A percentile compares a stretch with the other conserved stretches of the same genome.
phyloP scores from a whole-genome alignment of 2,888 invertebrate genomes.

The Phasia obesa region DNA sequence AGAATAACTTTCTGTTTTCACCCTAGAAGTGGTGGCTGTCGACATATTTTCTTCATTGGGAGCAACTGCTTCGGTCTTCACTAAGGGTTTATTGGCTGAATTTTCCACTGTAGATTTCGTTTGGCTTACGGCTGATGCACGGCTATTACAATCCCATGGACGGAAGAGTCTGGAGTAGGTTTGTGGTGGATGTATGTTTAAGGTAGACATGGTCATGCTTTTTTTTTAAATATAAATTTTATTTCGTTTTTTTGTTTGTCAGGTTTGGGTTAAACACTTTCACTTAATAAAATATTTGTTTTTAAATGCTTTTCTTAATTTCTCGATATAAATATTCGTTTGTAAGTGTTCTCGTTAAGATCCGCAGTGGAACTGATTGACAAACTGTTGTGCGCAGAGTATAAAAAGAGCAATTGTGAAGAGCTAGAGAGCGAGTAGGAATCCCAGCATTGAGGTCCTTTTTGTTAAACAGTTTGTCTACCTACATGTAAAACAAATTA shows the following conservation, averaged over 20 bases:
- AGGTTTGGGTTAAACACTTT: constrained; percentile 59
- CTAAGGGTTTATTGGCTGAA: background rate
- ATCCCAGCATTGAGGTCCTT: constrained; percentile 66
- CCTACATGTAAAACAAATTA: constrained; percentile 61
- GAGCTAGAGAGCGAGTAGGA: constrained; percentile 18
- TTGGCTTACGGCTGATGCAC: constrained; percentile 55
- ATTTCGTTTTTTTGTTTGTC: constrained; percentile 42
- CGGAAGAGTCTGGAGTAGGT: constrained; percentile 85
- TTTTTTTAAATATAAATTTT: constrained; percentile 33
- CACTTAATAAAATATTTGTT: constrained; percentile 33
- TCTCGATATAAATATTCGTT: constrained; percentile 52
- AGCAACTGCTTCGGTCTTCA: constrained; percentile 45
- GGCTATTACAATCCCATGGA: constrained; percentile 84
- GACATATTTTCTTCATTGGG: constrained; percentile 20
- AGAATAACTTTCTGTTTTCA: constrained; percentile 62
- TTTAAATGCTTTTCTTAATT: background rate
- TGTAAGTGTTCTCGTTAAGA: constrained; percentile 76
- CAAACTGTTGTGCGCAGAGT: constrained; percentile 72
- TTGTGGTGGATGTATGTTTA: constrained; percentile 81
- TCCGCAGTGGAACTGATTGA: constrained; percentile 79
- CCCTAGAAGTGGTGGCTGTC: constrained; percentile 13
- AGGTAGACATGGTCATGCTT: constrained; percentile 75
- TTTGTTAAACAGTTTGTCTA: constrained; percentile 51
- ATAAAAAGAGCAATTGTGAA: constrained; percentile 77
- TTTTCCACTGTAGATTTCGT: constrained; percentile 7